Base-by-base conservation (phyloP, 2,797 vertebrate genomes). In the Thamnophis elegans region DNA sequence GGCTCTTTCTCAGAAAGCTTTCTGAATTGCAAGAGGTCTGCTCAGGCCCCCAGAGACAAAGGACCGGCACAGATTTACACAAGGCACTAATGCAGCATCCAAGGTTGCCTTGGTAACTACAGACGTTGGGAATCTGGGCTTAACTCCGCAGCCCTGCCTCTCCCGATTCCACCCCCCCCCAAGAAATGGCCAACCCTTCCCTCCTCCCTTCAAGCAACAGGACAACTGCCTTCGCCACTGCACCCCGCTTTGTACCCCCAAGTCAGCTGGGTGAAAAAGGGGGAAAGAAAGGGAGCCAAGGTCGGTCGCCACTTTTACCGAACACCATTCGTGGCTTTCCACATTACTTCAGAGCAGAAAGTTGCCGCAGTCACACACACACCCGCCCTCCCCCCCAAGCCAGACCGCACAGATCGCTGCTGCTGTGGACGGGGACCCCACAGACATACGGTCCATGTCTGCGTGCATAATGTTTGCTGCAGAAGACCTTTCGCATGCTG, bases 31-130 rank as follows among this genome's bases (percentile, higher is more conserved):
- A 97, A 97, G 96, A 97, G 96, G 95, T 95, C 95, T 95, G 95
- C 96, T 97, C 96, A 96, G 92, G 95, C 95, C 97, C 95, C 96
- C 96, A 98, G 97, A 98, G 98, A 99, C 98, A 98, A 98, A 98
- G 98, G 98, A 97, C 98, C 98, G 98, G 99, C 99, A 98, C 98
- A 98, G 98, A 99, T 98, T 99, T 99, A 99, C 98, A 98, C 97
- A 97, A 98, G 97, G 96, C 98, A 98, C 98, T 98, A 98, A 98
- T 97, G 98, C 98, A 98, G 98, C 98, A 98, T 97, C 98, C 98
- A 98, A 96, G 96, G 98, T 99, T 96, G 59, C 98, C 98, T 98
- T 98, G 97, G 98, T 97, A 98, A 99, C 98, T 20, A 65, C 92
- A 97, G 97, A 97, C 97, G 11, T 16, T 55, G 59, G 68, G 88